Base-by-base conservation (phyloP, 2,888 invertebrate genomes). In the Dolomedes plantarius region DNA sequence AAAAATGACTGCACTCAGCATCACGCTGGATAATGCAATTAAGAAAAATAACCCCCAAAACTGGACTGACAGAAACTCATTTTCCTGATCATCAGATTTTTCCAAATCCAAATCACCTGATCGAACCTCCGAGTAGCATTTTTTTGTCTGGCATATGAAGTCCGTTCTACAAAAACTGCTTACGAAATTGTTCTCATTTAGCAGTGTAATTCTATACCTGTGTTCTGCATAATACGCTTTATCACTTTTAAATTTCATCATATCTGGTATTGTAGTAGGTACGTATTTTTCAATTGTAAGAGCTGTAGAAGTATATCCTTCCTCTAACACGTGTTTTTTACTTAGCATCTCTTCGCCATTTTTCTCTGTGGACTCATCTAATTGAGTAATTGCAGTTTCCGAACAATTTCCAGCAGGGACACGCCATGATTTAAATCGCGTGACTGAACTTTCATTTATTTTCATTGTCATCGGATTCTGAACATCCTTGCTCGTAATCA, bases 1-100 rank as follows among this genome's bases (percentile, higher is more conserved):
- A 88, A 96, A 96, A 19, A 97, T 95, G 1, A 96, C 95, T 0
- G 97, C 95, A 0, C 97, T 95, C 93, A 96, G 96, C 1, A 95
- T 95, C 27, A 95, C 92, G 95, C 97, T 97, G 79, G 95, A 95
- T 11, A 95, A 90, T n/a, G 95, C 93, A 91, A 96, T 94, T 77
- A 96, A 92, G 27, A 94, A 89, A 89, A 96, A 94, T 90, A 97
- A 95, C 88, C 95, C 90, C 94, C 96, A 95, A 90, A 97, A 97
- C 90, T 95, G 83, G 9, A 29, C 31, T 1, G 88, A 64, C 0
- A 72, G 7, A 29, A 74, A 87, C 31, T 77, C 86, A n/a, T 80
- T 36, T 32, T 31, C 36, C 11, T 32, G 23, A 5, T 2, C 19
- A 1, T 5, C 9, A 16, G 16, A 46, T 46, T 46, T 16, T 13